These are phyloP conservation scores for Vidua macroura DNA, from an alignment of 2,113 vertebrate genomes.

Conservation along the genomic window DNA sequence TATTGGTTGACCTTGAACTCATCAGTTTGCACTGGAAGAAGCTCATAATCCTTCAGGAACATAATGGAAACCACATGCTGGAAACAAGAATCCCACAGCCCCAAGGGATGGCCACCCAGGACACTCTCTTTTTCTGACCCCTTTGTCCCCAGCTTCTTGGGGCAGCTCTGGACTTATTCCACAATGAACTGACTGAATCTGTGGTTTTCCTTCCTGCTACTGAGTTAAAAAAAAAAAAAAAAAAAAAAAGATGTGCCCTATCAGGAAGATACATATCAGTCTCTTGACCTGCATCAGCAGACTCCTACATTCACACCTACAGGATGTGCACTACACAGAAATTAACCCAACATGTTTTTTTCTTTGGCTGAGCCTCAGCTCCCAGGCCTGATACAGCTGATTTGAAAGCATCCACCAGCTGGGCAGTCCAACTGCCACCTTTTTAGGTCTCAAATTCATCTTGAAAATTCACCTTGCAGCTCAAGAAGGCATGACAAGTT, in stretches of 20 bases:
- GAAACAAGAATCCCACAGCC: background rate
- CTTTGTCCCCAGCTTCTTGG: background rate
- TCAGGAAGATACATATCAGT: background rate
- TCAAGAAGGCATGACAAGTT: background rate
- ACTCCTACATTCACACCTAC: background rate
- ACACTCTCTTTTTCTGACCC: background rate
- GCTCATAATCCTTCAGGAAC: background rate
- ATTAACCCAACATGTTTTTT: background rate
- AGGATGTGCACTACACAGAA: background rate
- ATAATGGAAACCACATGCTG: background rate
- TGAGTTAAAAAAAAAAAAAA: background rate
- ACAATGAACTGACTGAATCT: background rate
- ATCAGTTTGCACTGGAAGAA: background rate
- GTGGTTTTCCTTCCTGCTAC: background rate
- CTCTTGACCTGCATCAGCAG: background rate
- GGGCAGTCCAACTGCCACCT: background rate
- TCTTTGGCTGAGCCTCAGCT: background rate
- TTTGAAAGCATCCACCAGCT: background rate
- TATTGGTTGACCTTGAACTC: background rate
- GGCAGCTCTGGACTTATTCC: background rate
- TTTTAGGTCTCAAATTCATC: background rate
- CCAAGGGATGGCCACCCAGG: background rate
- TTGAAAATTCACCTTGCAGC: background rate
- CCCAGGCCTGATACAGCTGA: background rate
- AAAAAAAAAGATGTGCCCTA: background rate